These are phyloP conservation scores for Bombus waltoni DNA, from an alignment of 1,140 invertebrate genomes.

Conservation along the genomic window DNA sequence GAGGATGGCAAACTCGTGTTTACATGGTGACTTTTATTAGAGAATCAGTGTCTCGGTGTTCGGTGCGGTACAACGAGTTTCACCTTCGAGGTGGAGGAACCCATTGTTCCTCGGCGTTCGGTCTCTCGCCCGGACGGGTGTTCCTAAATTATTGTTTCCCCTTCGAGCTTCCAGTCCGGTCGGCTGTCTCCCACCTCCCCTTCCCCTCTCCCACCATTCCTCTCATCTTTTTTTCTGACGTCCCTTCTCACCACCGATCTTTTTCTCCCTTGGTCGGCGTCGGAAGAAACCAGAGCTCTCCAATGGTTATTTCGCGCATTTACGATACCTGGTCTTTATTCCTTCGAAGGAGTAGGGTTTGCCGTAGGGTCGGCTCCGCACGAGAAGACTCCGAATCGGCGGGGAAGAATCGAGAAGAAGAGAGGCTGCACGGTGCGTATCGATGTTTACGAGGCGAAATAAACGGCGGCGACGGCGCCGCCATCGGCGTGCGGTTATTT, in stretches of 20 bases:
- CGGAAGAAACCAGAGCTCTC: neutral
- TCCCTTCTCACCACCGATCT: constrained; percentile 39
- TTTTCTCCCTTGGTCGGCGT: constrained; percentile 22
- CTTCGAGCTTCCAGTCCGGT: constrained; percentile 38
- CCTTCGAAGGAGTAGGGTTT: constrained; percentile 11
- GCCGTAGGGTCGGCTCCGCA: neutral
- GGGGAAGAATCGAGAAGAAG: constrained; percentile 13
- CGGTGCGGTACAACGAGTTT: constrained; percentile 37
- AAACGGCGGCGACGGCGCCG: constrained; percentile 71
- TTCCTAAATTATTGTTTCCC: constrained; percentile 69
- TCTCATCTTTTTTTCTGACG: too few species aligned
- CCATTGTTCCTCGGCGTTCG: constrained; percentile 38
- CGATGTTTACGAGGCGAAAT: constrained; percentile 81
- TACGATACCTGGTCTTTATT: constrained; percentile 60
- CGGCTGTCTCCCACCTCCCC: neutral
- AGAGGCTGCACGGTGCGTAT: constrained; percentile 55
- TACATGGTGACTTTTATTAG: constrained; percentile 65
- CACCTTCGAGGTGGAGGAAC: constrained; percentile 27
- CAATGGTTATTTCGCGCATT: constrained; percentile 68
- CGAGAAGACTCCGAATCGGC: constrained; percentile 1
- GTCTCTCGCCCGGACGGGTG: constrained; percentile 34
- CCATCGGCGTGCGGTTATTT: constrained; percentile 73
- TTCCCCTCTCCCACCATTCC: too few species aligned
- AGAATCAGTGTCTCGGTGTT: constrained; percentile 64
- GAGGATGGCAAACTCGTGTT: constrained; percentile 45